Evolutionary conservation across 2,888 invertebrate species (phyloP).

Genomic region (Eurytoma californica): DNA sequence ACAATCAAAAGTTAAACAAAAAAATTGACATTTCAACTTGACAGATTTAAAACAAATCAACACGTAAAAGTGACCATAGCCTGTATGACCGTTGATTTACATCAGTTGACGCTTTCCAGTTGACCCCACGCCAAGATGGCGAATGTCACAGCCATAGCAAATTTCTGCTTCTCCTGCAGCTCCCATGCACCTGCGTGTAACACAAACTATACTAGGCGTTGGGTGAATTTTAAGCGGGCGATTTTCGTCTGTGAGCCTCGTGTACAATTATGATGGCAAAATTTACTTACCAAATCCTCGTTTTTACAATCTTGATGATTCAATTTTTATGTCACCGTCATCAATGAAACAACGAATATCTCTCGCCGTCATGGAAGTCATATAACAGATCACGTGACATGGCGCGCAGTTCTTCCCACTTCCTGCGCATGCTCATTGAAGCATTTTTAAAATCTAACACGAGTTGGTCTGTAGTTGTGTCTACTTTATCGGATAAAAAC

Average conservation of each 20-base stretch:
- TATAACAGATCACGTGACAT: slow-evolving; percentile 56
- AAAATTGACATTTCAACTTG: slow-evolving; percentile 22
- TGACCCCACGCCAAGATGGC: slow-evolving; percentile 55
- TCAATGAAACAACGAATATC: slow-evolving; percentile 52
- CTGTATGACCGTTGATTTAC: slow-evolving; percentile 56
- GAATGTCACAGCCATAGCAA: slow-evolving; percentile 43
- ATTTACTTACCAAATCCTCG: not conserved
- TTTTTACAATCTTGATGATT: slow-evolving; percentile 25
- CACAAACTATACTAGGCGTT: not conserved
- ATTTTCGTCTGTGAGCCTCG: too few species aligned
- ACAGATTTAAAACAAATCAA: slow-evolving; percentile 49
- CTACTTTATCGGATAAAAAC: too few species aligned
- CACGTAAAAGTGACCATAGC: slow-evolving; percentile 53
- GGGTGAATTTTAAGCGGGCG: too few species aligned
- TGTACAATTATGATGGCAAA: too few species aligned
- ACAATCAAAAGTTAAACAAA: too few species aligned
- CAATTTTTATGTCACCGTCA: slow-evolving; percentile 51
- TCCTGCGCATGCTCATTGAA: slow-evolving; percentile 37
- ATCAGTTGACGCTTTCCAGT: slow-evolving; percentile 53
- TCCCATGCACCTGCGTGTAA: slow-evolving; percentile 1
- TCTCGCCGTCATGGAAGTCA: slow-evolving; percentile 54
- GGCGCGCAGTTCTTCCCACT: slow-evolving; percentile 41
- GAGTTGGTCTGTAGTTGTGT: too few species aligned
- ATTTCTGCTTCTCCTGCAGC: slow-evolving; percentile 22
- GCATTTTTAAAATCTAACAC: slow-evolving; percentile 24